Percentiles rank a stretch among this genome's conserved stretches.
Conservation (phyloP, 64 coral and sea anemone genomes). For the Montipora foliosa region DNA sequence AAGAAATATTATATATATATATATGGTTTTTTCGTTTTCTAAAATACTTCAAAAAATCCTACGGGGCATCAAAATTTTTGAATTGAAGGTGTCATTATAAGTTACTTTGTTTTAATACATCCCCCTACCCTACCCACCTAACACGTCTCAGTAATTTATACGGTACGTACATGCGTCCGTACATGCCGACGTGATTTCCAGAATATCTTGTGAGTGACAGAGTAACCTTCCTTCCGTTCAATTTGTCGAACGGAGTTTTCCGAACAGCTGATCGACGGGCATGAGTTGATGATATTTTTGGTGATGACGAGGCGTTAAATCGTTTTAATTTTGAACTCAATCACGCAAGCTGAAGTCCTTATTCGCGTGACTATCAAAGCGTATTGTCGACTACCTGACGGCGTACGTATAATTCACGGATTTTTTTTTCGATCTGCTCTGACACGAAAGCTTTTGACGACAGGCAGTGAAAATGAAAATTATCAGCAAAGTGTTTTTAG, state of each 20-base stretch:
- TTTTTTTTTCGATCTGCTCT: not conserved
- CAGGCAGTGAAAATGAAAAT: not conserved
- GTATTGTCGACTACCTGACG: not conserved
- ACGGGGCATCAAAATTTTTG: no score
- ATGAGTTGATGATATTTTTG: not conserved
- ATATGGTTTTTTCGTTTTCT: no score
- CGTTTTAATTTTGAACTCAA: not conserved
- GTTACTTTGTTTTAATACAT: no score
- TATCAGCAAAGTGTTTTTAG: not conserved
- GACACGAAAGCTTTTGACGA: not conserved
- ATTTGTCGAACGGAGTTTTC: not conserved
- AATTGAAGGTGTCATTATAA: no score
- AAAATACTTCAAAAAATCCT: no score
- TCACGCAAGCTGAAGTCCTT: not conserved
- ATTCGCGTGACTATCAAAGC: not conserved
- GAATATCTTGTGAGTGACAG: not conserved
- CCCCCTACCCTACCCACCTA: not conserved
- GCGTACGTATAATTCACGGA: no score
- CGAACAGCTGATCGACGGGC: not conserved
- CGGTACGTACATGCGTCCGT: no score
- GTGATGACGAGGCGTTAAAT: not conserved
- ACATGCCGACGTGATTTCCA: no score
- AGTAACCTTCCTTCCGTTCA: not conserved
- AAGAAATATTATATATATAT: not conserved
- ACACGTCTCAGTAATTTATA: not conserved